Evolutionary conservation across 2,888 invertebrate genomes (phyloP), one percentile per base, ranked within the genome.

Genomic region (Tiphia femorata): DNA sequence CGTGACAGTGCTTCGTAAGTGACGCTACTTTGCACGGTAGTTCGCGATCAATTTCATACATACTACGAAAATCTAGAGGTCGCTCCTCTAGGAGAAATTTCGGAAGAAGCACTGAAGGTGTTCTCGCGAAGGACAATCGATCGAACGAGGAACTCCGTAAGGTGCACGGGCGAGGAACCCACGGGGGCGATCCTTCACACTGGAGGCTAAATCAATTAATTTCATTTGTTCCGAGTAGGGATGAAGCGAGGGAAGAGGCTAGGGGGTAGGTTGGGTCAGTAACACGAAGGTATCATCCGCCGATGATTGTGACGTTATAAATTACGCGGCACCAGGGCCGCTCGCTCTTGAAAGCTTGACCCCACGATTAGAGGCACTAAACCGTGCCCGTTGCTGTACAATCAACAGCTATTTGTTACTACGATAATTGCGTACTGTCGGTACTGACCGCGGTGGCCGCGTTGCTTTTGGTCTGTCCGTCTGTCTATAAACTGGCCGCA

Each of bases 221-320:
- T 69, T 67, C 58, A 51, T 52, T 56, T 51, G 58, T 49, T 42
- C 21, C 48, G 23, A 17, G 27, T 23, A 10, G 29, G 21, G 25
- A 30, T 41, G 20, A n/a, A 30, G 29, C 46, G 46, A 12, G 29
- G 21, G 25, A 30, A 37, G 20, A n/a, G 27, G 29, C 46, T 41
- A 12, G 21, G 16, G 23, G 48, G 12, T 25, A 25, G 30, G 44
- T 33, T 43, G 27, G 49, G 17, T 30, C 49, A 27, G 44, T 38
- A 49, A 49, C 52, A 37, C 53, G 62, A 38, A n/a, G 48, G 41
- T 50, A 44, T 25, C 50, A 33, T 46, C 23, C 49, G 51, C 49
- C 62, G 59, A 62, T 57, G 60, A 67, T 69, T 58, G 62, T 50
- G 62, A 60, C 67, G 70, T 65, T 61, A 63, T 70, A 70, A 70